Evolutionary conservation across 2,797 vertebrate species (phyloP).

Genomic region (Chloroceryle inda): DNA sequence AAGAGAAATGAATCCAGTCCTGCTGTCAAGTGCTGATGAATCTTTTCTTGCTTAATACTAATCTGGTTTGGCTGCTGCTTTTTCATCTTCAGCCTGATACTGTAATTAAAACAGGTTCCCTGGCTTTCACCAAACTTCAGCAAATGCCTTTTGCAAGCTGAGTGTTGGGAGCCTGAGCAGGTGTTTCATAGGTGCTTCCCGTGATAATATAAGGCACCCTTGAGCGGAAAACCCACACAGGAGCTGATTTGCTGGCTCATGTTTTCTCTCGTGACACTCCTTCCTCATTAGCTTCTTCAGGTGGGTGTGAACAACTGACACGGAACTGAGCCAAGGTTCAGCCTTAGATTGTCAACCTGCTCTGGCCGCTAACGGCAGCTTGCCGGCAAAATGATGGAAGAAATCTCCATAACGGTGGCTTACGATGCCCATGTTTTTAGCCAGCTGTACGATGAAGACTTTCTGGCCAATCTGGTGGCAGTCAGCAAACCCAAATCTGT

Average conservation of each 20-base stretch:
- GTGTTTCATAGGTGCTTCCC: constrained; percentile 42
- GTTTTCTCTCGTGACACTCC: constrained; percentile 31
- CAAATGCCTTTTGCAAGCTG: not conserved
- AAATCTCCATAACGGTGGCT: constrained; percentile 94
- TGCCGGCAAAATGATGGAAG: constrained; percentile 94
- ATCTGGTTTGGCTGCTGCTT: not conserved
- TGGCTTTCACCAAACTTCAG: not conserved
- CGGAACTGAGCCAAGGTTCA: constrained; percentile 42
- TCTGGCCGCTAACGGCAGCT: constrained; percentile 8
- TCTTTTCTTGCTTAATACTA: not conserved
- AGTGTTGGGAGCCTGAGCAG: constrained; percentile 19
- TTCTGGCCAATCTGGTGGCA: constrained; percentile 91
- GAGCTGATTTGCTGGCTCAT: constrained; percentile 12
- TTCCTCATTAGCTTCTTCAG: constrained; percentile 45
- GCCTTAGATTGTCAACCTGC: constrained; percentile 18
- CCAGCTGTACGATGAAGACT: constrained; percentile 91
- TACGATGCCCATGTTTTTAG: constrained; percentile 96
- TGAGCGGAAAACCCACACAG: not conserved
- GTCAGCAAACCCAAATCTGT: constrained; percentile 90
- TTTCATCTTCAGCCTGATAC: not conserved
- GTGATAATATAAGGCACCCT: not conserved
- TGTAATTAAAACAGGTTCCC: not conserved
- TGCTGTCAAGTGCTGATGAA: not conserved
- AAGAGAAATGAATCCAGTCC: not conserved
- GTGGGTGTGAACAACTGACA: constrained; percentile 63